A percentile compares a stretch with the other conserved stretches of the same genome.
Conservation (phyloP, 2,113 vertebrate species). For the Pelvicachromis taeniatus region DNA sequence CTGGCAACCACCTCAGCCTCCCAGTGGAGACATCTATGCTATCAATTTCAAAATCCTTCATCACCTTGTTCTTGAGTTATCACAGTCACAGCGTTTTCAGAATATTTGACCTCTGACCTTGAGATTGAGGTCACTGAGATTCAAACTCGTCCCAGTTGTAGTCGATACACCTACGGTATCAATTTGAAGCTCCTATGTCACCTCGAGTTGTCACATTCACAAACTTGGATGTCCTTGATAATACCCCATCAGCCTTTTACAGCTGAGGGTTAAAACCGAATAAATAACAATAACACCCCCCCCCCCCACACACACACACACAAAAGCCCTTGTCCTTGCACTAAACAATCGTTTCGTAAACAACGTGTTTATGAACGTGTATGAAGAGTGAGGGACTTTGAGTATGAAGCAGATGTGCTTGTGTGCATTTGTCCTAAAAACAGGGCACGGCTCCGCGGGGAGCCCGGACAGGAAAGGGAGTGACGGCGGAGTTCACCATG, state of each 20-base stretch:
- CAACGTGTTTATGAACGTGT: neutral
- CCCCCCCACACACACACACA: neutral
- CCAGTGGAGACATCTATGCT: neutral
- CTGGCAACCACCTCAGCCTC: neutral
- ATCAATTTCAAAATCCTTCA: neutral
- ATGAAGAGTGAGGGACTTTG: neutral
- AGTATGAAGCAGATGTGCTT: neutral
- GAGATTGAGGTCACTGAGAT: neutral
- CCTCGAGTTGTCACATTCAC: neutral
- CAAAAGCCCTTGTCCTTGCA: neutral
- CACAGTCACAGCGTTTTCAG: neutral
- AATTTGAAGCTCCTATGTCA: too few species aligned
- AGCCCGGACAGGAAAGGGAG: neutral
- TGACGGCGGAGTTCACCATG: neutral
- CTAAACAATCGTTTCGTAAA: neutral
- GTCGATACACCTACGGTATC: too few species aligned
- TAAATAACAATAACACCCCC: neutral
- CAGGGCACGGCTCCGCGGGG: neutral
- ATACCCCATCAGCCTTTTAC: neutral
- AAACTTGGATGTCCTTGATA: neutral
- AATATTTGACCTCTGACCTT: neutral
- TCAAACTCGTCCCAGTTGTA: neutral
- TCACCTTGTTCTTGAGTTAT: neutral
- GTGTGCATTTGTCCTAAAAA: neutral
- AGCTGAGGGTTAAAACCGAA: neutral